Evolutionary conservation across 1,140 invertebrate species (phyloP).

Genomic region (Lysiphlebus fabarum): DNA sequence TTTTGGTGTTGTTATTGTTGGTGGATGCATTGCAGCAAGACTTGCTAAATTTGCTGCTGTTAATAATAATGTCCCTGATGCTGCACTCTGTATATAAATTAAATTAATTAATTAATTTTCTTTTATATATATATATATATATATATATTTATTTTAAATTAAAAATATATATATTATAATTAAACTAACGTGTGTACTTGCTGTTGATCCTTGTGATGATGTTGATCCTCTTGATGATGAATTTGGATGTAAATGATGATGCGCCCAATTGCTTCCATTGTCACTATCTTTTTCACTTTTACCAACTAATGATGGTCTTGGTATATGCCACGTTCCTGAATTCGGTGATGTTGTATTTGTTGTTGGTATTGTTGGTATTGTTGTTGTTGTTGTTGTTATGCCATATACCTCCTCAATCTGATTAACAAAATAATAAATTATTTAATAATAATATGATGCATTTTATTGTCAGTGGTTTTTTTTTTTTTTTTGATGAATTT

Average conservation of each 20-base stretch:
- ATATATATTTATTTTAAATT: neutral
- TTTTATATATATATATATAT: neutral
- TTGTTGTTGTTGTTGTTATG: neutral
- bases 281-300: constrained; percentile 51
- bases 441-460: too few species aligned
- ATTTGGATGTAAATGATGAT: constrained; percentile 42
- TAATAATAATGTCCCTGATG: constrained; percentile 71
- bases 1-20: constrained; percentile 47
- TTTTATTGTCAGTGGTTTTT: neutral
- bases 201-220: constrained; percentile 71
- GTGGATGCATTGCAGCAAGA: constrained; percentile 64
- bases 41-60: constrained; percentile 72
- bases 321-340: constrained; percentile 68
- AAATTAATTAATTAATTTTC: neutral
- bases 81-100: constrained; percentile 63
- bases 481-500: too few species aligned
- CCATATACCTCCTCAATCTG: constrained; percentile 1
- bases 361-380: neutral
- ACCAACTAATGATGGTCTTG: constrained; percentile 65
- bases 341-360: constrained; percentile 28
- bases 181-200: constrained; percentile 70
- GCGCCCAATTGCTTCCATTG: constrained; percentile 44
- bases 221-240: constrained; percentile 62
- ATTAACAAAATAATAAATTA: neutral
- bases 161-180: constrained; percentile 1